These are phyloP conservation scores for Eupithecia insigniata DNA, from an alignment of 2,888 invertebrate species.

Conservation along the genomic window DNA sequence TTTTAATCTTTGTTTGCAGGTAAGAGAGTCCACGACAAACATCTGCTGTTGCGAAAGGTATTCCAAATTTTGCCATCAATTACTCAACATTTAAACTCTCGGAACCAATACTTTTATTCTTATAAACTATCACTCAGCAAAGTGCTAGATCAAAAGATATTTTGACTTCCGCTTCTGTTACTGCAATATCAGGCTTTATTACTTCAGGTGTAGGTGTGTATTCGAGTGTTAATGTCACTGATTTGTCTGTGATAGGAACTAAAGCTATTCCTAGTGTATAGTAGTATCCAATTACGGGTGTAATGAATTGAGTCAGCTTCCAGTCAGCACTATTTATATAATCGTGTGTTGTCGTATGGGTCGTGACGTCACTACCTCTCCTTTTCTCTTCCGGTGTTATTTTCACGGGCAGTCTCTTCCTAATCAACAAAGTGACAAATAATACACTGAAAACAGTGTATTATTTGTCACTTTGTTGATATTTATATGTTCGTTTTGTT, in stretches of 20 bases:
- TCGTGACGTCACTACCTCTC: slow-evolving; percentile 21
- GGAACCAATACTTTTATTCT: background rate
- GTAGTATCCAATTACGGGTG: slow-evolving; percentile 73
- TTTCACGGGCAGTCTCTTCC: slow-evolving; percentile 10
- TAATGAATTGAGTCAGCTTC: slow-evolving; percentile 65
- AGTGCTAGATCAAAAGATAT: slow-evolving; percentile 9
- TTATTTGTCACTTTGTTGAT: slow-evolving; percentile 9
- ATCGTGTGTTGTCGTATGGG: slow-evolving; percentile 48
- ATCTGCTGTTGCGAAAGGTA: slow-evolving; percentile 27
- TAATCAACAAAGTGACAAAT: too few relatives aligned
- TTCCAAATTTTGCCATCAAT: slow-evolving; percentile 21
- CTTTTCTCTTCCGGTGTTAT: slow-evolving; percentile 10
- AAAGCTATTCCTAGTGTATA: slow-evolving; percentile 63
- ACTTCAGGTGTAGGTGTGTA: slow-evolving; percentile 43
- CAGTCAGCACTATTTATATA: slow-evolving; percentile 60
- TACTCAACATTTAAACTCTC: background rate
- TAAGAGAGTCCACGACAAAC: slow-evolving; percentile 29
- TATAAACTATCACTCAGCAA: background rate
- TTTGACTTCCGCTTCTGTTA: slow-evolving; percentile 41
- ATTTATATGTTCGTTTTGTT: background rate
- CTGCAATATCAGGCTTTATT: slow-evolving; percentile 44
- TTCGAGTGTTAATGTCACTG: slow-evolving; percentile 33
- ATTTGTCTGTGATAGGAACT: slow-evolving; percentile 53
- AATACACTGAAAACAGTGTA: too few relatives aligned
- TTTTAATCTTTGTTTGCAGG: slow-evolving; percentile 39